Base-by-base conservation (phyloP, 2,113 vertebrate species). In the Tragelaphus imberbis region DNA sequence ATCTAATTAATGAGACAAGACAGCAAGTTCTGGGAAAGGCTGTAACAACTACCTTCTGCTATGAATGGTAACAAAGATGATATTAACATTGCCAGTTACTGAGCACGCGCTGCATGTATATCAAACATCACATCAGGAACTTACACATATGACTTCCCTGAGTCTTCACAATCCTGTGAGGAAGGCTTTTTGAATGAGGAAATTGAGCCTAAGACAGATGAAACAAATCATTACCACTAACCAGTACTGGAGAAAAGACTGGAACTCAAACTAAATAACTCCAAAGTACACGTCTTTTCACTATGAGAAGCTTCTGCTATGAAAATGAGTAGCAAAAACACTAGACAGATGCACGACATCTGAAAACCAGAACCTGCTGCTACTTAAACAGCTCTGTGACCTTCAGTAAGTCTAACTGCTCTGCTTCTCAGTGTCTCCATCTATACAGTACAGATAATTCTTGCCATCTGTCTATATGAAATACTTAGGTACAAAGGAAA, bases 1-100 rank as follows among this genome's bases (percentile, higher is more conserved):
- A 91, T 96, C 79, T 88, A 90, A 95, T 93, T 93, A 96, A 94
- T 95, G 90, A 97, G 68, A 91, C 56, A 77, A 93, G 53, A 94
- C 40, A 89, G 94, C 53, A 93, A 65, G 58, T 88, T 91, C 82
- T 95, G 91, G 79, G 44, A 95, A 94, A 92, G 36, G 36, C 13
- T 85, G 11, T 88, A 96, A 96, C 30, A 47, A 59, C 23, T 53
- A 95, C 8, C 19, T 82, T 95, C 96, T 92, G 81, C 58, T 82
- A 89, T 30, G 58, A 95, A 51, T 44, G 82, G 44, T 47, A 95
- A 88, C 47, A 87, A 77, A 86, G 65, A 51, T 79, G 51, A 63
- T 80, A 44, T 33, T 58, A 79, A 53, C 53, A 36, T 19, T 63
- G 82, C 53, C 51, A 61, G 56, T 63, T 88, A 88, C 53, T 51